Conservation (phyloP, 2,113 vertebrate genomes). For the Ciconia boyciana region DNA sequence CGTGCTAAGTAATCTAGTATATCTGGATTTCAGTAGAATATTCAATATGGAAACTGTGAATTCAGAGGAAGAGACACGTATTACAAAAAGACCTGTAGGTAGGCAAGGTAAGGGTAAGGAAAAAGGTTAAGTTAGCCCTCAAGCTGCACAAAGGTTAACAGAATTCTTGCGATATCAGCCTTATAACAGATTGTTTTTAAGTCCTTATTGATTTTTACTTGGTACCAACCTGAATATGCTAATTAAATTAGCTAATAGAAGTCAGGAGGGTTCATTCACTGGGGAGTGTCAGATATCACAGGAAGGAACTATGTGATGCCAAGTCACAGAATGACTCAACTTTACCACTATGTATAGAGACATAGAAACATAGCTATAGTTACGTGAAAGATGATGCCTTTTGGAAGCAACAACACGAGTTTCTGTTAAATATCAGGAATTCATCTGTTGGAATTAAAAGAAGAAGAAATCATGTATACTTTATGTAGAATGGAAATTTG, state of each 20-base stretch:
- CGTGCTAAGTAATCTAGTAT: background rate
- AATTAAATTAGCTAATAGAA: background rate
- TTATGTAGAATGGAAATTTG: background rate
- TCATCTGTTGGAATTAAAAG: too few species aligned
- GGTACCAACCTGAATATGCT: background rate
- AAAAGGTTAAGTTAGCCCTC: background rate
- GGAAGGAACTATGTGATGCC: background rate
- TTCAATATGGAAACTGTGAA: background rate
- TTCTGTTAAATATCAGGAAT: background rate
- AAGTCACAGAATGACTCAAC: background rate
- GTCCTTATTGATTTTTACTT: background rate
- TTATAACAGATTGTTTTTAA: background rate
- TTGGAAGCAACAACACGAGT: background rate
- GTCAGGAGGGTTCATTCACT: background rate
- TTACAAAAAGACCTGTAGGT: background rate
- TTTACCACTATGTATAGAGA: rapidly evolving
- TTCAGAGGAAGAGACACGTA: background rate
- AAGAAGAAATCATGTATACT: background rate
- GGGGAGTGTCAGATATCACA: background rate
- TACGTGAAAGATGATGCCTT: background rate
- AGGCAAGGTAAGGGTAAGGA: background rate
- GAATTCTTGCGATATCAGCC: background rate
- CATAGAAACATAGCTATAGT: rapidly evolving
- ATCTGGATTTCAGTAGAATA: background rate
- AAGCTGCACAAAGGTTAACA: too few species aligned